phyloP scores from a whole-genome alignment of 2,888 invertebrate genomes.

The Dynastes maya region DNA sequence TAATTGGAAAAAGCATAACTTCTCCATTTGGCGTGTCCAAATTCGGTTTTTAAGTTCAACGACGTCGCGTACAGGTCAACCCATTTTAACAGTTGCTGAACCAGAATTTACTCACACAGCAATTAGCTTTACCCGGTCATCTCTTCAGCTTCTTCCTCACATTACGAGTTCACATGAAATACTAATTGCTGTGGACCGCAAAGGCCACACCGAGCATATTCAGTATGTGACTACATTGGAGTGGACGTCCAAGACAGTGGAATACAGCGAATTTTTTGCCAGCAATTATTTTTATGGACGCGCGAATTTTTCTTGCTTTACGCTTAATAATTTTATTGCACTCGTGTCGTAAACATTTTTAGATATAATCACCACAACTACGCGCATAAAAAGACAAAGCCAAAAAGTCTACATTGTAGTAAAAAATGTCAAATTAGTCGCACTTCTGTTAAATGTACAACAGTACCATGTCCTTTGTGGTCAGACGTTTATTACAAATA shows the following conservation, averaged over 20 bases:
- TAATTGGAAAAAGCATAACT: constrained; percentile 33
- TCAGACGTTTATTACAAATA: too few species aligned
- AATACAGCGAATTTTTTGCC: constrained; percentile 22
- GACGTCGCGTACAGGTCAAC: constrained; percentile 35
- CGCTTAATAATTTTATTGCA: constrained; percentile 35
- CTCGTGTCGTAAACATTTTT: not conserved
- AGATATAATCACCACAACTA: too few species aligned
- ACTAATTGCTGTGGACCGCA: constrained; percentile 31
- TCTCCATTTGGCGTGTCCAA: constrained; percentile 23
- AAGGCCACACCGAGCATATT: not conserved
- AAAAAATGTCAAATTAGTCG: too few species aligned
- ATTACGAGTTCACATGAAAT: constrained; percentile 42
- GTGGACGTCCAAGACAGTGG: not conserved
- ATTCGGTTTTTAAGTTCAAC: constrained; percentile 37
- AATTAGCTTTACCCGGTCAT: constrained; percentile 30
- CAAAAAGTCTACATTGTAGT: too few species aligned
- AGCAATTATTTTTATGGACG: constrained; percentile 31
- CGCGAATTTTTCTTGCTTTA: constrained; percentile 25
- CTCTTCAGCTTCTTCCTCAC: constrained; percentile 25
- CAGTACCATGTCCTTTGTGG: too few species aligned
- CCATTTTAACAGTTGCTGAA: constrained; percentile 40
- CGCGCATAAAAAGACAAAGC: too few species aligned
- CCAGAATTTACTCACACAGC: constrained; percentile 30
- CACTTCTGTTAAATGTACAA: too few species aligned
- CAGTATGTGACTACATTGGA: not conserved